Evolutionary conservation across 2,888 invertebrate genomes (phyloP).

Genomic region (Tinea pellionella): DNA sequence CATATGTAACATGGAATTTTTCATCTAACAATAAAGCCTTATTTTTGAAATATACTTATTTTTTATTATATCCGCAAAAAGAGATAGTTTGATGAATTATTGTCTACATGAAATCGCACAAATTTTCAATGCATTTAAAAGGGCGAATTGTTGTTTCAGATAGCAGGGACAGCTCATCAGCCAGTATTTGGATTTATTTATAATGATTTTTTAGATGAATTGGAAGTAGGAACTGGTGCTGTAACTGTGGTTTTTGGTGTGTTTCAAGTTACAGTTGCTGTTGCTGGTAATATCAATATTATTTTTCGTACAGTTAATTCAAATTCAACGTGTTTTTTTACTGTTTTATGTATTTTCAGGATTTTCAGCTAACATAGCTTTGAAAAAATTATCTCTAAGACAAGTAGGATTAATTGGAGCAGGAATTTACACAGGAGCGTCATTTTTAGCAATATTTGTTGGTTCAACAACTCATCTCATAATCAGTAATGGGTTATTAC

Average conservation of each 20-base stretch:
- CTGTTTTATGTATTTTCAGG: conserved; percentile 46
- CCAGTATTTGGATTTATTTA: conserved; percentile 70
- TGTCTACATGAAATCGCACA: no score
- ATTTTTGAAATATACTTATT: no score
- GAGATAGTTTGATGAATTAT: no score
- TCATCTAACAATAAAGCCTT: no score
- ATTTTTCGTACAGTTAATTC: no score
- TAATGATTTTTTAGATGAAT: conserved; percentile 65
- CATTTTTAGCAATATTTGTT: conserved; percentile 73
- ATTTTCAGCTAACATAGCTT: conserved; percentile 74
- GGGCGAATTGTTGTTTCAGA: conserved; percentile 34
- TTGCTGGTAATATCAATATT: conserved; percentile 48
- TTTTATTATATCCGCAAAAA: no score
- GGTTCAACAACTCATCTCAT: conserved; percentile 72
- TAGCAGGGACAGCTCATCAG: conserved; percentile 66
- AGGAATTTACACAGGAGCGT: conserved; percentile 71
- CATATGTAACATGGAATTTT: no score
- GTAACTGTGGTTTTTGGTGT: conserved; percentile 69
- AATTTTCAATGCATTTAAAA: no score
- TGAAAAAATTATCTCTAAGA: conserved; percentile 74
- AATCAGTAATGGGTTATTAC: conserved; percentile 73
- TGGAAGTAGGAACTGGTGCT: conserved; percentile 67
- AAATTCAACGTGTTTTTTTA: not conserved
- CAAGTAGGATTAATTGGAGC: conserved; percentile 76
- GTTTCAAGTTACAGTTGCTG: conserved; percentile 66